Percentiles rank a stretch among this genome's conserved stretches.
These are phyloP conservation scores for Dipodomys stephensi DNA, from an alignment of 2,113 vertebrate genomes.

Conservation along the genomic window DNA sequence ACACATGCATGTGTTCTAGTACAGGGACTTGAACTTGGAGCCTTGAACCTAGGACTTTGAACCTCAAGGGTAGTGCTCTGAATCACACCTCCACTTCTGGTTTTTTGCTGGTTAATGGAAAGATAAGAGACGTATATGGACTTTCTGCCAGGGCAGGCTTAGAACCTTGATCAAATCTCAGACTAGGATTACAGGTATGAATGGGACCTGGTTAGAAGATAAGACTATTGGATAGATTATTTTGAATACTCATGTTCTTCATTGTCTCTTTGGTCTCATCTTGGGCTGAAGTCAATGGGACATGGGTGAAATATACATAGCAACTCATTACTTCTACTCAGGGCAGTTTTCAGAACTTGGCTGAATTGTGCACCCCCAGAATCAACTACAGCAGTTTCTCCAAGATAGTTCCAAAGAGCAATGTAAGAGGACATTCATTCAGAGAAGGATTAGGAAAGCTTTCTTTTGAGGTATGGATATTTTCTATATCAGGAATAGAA, in stretches of 20 bases:
- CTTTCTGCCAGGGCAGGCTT: too few species aligned
- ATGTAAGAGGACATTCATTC: not conserved
- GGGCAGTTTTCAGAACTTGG: not conserved
- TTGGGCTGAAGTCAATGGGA: not conserved
- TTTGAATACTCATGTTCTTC: not conserved
- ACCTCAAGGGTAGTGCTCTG: too few species aligned
- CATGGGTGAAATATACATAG: not conserved
- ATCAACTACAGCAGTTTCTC: not conserved
- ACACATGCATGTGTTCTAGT: too few species aligned
- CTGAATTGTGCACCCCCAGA: not conserved
- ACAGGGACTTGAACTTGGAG: too few species aligned
- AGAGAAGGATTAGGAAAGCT: constrained; percentile 12
- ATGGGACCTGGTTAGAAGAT: too few species aligned
- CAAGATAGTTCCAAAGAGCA: not conserved
- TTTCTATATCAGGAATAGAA: constrained; percentile 5
- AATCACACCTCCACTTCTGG: too few species aligned
- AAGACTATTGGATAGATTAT: not conserved
- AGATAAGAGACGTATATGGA: too few species aligned
- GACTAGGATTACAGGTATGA: too few species aligned
- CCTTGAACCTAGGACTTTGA: too few species aligned
- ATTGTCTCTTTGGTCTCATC: not conserved
- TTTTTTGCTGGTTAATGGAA: too few species aligned
- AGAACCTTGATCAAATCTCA: too few species aligned
- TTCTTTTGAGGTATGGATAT: constrained; percentile 39
- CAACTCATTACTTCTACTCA: not conserved